A percentile compares a stretch with the other conserved stretches of the same genome.
Conservation (phyloP, 1,140 invertebrate genomes). For the Pissodes strobi region DNA sequence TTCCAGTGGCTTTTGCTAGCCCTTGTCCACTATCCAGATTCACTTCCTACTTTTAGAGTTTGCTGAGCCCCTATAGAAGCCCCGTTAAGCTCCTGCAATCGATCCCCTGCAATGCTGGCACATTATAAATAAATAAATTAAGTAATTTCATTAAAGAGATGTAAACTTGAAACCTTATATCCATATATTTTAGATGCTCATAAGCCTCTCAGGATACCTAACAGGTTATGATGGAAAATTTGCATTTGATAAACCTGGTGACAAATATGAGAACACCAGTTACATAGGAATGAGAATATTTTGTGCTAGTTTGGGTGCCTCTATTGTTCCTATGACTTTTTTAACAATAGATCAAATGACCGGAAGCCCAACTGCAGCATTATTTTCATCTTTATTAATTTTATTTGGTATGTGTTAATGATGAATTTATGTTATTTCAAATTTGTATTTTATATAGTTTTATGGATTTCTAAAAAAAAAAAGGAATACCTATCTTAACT, state of each 20-base stretch:
- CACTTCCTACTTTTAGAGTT: too few relatives aligned
- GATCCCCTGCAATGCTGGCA: too few relatives aligned
- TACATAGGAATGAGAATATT: constrained; percentile 96
- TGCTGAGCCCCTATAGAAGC: too few relatives aligned
- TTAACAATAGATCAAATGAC: constrained; percentile 90
- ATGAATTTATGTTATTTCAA: constrained; percentile 3
- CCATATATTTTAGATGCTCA: constrained; percentile 84
- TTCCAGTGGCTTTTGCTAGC: too few relatives aligned
- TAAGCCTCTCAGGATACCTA: constrained; percentile 87
- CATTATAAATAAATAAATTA: too few relatives aligned
- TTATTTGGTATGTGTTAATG: constrained; percentile 75
- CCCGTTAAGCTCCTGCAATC: too few relatives aligned
- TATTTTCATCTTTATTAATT: constrained; percentile 78
- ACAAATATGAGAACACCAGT: constrained; percentile 85
- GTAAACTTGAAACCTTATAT: too few relatives aligned
- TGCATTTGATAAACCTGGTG: constrained; percentile 94
- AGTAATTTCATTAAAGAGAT: too few relatives aligned
- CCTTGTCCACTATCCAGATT: too few relatives aligned
- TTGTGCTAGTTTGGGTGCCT: constrained; percentile 85
- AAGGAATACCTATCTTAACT: too few relatives aligned
- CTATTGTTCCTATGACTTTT: constrained; percentile 86
- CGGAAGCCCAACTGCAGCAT: constrained; percentile 74
- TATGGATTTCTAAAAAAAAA: constrained; percentile 12
- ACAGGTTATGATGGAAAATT: constrained; percentile 96
- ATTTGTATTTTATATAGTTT: too few relatives aligned